Percentiles rank a stretch among this genome's conserved stretches.
Conservation (phyloP, 2,888 invertebrate species). For the Sphaerophoria rueppellii region DNA sequence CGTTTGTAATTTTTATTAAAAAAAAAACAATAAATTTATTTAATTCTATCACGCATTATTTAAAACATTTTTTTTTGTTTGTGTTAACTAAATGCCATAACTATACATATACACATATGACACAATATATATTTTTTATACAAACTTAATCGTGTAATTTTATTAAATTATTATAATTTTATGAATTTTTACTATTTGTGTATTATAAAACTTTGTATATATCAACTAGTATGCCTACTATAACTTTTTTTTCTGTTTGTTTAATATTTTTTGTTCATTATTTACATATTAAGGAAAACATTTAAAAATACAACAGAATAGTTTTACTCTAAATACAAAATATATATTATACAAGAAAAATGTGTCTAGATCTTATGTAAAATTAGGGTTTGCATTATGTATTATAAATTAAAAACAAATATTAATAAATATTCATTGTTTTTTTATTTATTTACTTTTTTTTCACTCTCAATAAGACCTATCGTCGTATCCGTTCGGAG, state of each 20-base stretch:
- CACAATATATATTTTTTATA: conserved; percentile 69
- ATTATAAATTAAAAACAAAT: conserved; percentile 44
- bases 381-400: conserved; percentile 70
- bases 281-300: too few relatives aligned
- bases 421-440: conserved; percentile 54
- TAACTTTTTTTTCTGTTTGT: not conserved
- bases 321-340: conserved; percentile 52
- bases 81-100: conserved; percentile 69
- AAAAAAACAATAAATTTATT: not conserved
- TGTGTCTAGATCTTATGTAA: conserved; percentile 72
- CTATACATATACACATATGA: conserved; percentile 57
- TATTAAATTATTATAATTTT: conserved; percentile 62
- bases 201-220: conserved; percentile 57
- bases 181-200: conserved; percentile 46
- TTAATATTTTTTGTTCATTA: too few relatives aligned
- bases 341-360: conserved; percentile 48
- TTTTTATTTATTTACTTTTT: conserved; percentile 42
- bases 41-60: conserved; percentile 59
- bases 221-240: conserved; percentile 63
- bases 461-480: not conserved
- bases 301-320: not conserved
- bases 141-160: conserved; percentile 59
- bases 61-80: conserved; percentile 39
- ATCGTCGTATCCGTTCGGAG: too few relatives aligned
- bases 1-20: conserved; percentile 38